Percentiles rank a stretch among this genome's conserved stretches.
Evolutionary conservation across 2,113 vertebrate genomes (phyloP).

Genomic region (Sinocyclocheilus rhinocerous): DNA sequence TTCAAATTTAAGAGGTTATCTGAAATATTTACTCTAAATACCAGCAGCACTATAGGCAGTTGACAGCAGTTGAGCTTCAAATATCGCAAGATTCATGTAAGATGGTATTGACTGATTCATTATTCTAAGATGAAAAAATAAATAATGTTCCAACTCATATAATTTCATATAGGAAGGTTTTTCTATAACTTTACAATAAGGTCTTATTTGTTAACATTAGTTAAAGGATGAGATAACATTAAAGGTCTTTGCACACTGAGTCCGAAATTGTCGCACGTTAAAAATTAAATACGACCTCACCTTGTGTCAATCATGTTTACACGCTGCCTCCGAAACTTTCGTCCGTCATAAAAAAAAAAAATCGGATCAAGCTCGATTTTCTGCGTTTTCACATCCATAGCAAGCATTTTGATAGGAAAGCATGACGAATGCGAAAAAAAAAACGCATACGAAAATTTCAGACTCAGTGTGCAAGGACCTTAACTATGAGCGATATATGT

Average conservation of each 20-base stretch:
- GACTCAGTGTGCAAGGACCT: too few species aligned
- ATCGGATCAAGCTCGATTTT: too few species aligned
- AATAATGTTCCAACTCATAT: background rate
- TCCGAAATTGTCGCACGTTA: too few species aligned
- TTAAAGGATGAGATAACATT: background rate
- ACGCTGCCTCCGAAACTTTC: too few species aligned
- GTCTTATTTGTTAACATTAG: background rate
- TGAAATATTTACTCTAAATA: constrained; percentile 37
- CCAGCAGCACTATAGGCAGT: background rate
- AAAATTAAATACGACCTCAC: too few species aligned
- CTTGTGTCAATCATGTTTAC: too few species aligned
- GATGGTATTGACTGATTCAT: background rate
- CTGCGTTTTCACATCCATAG: too few species aligned
- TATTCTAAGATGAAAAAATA: background rate
- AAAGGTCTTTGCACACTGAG: too few species aligned
- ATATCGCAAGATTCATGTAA: background rate
- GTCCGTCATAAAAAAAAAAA: too few species aligned
- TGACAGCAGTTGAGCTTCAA: background rate
- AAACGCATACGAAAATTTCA: too few species aligned
- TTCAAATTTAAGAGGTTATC: constrained; percentile 49
- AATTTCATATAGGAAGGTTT: background rate
- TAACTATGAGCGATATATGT: background rate
- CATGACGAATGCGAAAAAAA: too few species aligned
- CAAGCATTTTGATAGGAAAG: too few species aligned
- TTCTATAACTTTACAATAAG: background rate